Evolutionary conservation across 2,888 invertebrate genomes (phyloP).

Genomic region (Dolomedes plantarius): DNA sequence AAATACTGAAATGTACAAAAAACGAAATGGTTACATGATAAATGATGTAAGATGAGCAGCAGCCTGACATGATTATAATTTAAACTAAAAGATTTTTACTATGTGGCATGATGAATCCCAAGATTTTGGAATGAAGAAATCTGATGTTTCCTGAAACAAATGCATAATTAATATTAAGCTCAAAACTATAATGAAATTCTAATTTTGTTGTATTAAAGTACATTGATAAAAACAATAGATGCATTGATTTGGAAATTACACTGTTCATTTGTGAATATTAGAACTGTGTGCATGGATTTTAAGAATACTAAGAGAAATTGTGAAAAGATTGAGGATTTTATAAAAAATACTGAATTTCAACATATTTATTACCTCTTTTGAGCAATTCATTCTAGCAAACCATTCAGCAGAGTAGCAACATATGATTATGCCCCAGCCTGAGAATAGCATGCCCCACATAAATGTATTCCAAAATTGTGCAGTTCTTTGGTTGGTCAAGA

Average conservation of each 20-base stretch:
- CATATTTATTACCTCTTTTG: constrained; percentile 45
- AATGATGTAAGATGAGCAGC: not conserved
- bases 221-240: no score
- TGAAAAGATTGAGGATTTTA: no score
- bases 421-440: constrained; percentile 86
- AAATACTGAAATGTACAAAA: no score
- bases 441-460: constrained; percentile 87
- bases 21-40: no score
- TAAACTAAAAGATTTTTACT: not conserved
- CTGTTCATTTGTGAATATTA: no score
- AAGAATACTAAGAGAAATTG: no score
- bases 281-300: no score
- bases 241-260: no score
- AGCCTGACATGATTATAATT: not conserved
- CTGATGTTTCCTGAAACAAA: constrained; percentile 29
- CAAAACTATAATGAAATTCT: no score
- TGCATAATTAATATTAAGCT: no score
- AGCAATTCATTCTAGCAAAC: constrained; percentile 87
- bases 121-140: constrained; percentile 51
- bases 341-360: no score
- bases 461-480: constrained; percentile 83
- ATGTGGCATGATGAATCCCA: constrained; percentile 46
- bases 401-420: constrained; percentile 90
- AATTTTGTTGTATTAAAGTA: no score
- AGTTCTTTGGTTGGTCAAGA: constrained; percentile 41